Evolutionary conservation across 2,113 vertebrate genomes (phyloP).

Genomic region (Eulemur rufifrons): DNA sequence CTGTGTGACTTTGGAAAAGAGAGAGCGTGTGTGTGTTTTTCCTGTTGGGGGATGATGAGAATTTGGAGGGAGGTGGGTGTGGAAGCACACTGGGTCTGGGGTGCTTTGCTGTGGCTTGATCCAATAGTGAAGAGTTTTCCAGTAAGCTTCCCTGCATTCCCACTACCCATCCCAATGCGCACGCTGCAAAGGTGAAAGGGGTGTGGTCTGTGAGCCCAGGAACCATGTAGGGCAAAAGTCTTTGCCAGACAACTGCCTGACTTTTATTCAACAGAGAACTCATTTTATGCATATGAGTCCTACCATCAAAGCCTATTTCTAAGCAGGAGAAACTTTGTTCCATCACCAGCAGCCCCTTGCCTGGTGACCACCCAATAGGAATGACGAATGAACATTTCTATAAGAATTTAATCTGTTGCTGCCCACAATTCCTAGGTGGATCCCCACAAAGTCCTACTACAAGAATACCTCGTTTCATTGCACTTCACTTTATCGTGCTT

Average conservation of each 20-base stretch:
- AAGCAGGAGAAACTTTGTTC: not conserved
- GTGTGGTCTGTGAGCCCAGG: not conserved
- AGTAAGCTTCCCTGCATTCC: not conserved
- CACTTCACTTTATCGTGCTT: not conserved
- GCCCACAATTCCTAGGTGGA: not conserved
- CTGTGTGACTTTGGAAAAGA: not conserved
- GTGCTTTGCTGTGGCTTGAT: not conserved
- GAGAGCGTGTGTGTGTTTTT: not conserved
- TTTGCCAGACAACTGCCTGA: not conserved
- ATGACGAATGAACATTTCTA: not conserved
- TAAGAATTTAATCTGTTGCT: not conserved
- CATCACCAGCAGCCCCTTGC: not conserved
- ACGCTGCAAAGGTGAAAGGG: not conserved
- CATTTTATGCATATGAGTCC: not conserved
- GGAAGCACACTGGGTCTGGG: not conserved
- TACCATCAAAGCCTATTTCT: not conserved
- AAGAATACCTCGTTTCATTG: not conserved
- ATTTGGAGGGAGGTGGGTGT: not conserved
- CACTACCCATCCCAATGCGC: not conserved
- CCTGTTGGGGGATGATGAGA: not conserved
- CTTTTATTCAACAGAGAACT: not conserved
- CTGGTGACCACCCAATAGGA: not conserved
- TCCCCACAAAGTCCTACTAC: not conserved
- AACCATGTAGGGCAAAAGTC: not conserved
- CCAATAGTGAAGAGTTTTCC: not conserved